Evolutionary conservation across 2,797 vertebrate genomes (phyloP).

Genomic region (Todus mexicanus): DNA sequence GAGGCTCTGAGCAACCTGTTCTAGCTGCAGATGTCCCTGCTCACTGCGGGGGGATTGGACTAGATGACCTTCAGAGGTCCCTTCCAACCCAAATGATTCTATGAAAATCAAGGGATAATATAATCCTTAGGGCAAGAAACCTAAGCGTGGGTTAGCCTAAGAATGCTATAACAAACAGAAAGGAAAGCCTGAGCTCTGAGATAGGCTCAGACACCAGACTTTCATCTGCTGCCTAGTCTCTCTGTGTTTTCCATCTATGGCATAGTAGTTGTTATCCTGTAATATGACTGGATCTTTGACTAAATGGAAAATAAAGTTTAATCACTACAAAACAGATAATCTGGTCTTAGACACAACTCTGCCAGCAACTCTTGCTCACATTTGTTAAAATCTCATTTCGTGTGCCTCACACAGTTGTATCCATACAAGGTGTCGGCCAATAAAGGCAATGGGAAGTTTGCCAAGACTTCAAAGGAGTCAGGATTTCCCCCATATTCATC

Average conservation of each 20-base stretch:
- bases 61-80: too few species aligned
- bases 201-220: not conserved
- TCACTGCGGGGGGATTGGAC: too few species aligned
- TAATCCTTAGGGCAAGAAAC: not conserved
- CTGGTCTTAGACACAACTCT: not conserved
- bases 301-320: not conserved
- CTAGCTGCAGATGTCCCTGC: too few species aligned
- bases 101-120: not conserved
- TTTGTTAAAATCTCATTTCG: not conserved
- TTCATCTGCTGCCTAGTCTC: not conserved
- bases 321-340: not conserved
- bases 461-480: not conserved
- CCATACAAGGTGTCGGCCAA: not conserved
- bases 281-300: not conserved
- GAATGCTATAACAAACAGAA: not conserved
- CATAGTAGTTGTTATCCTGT: not conserved
- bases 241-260: constrained; percentile 10
- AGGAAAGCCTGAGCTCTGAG: not conserved
- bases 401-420: not conserved
- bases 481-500: not conserved
- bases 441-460: not conserved
- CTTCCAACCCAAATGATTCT: too few species aligned
- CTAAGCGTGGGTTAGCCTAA: not conserved
- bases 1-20: too few species aligned
- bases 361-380: not conserved